Evolutionary conservation across 2,113 vertebrate genomes (phyloP).

Genomic region (Sminthopsis crassicaudata): DNA sequence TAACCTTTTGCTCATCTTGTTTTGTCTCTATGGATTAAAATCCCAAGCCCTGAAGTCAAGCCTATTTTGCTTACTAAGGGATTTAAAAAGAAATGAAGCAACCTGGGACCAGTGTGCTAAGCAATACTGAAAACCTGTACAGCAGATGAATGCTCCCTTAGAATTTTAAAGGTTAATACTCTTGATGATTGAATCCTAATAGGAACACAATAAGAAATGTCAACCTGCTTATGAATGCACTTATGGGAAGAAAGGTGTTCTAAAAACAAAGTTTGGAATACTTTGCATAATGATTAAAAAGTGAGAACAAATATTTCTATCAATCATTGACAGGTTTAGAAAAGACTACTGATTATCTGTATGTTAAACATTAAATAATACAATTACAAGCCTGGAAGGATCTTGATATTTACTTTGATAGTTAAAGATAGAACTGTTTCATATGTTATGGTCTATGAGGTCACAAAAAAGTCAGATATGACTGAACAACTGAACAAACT

Average conservation of each 20-base stretch:
- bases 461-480: background rate
- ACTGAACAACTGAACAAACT: background rate
- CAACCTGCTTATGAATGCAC: slow-evolving; percentile 73
- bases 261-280: background rate
- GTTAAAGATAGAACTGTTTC: background rate
- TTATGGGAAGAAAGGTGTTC: slow-evolving; percentile 72
- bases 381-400: background rate
- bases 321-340: background rate
- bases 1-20: background rate
- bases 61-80: background rate
- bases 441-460: background rate
- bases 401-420: background rate
- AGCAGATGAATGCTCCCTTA: slow-evolving; percentile 68
- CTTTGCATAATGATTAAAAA: background rate
- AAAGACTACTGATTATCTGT: background rate
- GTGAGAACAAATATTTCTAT: background rate
- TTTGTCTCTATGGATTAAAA: background rate
- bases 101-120: slow-evolving; percentile 27
- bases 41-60: background rate
- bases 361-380: background rate
- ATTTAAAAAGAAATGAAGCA: background rate
- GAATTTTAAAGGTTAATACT: slow-evolving; percentile 77
- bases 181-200: slow-evolving; percentile 59
- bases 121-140: slow-evolving; percentile 63
- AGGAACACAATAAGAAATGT: slow-evolving; percentile 67